Percentiles rank a stretch among this genome's conserved stretches.
These are phyloP conservation scores for Chionomys nivalis DNA, from an alignment of 2,113 vertebrate genomes.

Conservation along the genomic window DNA sequence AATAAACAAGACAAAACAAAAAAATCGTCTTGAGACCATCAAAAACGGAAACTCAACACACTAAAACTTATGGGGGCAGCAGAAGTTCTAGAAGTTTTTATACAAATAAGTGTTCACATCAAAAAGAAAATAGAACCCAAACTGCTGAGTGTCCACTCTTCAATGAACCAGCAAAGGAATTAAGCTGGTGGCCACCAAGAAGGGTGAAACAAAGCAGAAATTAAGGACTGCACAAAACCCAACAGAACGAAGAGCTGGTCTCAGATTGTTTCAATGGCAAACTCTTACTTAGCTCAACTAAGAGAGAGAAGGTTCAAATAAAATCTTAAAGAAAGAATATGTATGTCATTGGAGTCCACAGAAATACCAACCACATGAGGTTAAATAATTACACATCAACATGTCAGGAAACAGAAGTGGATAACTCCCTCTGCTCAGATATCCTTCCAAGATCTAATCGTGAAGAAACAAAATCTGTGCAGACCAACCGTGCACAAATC, in stretches of 20 bases:
- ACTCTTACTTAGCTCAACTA: neutral
- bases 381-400: neutral
- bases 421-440: neutral
- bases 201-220: neutral
- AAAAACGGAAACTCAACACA: neutral
- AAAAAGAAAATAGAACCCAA: too few species aligned
- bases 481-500: too few species aligned
- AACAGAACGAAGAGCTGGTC: neutral
- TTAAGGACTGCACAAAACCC: neutral
- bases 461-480: neutral
- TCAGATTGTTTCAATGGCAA: neutral
- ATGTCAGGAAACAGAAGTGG: neutral
- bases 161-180: neutral
- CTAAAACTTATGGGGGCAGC: neutral
- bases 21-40: neutral
- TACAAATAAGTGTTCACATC: neutral
- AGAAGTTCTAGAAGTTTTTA: neutral
- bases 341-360: neutral
- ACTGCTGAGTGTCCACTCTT: neutral
- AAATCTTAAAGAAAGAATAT: neutral
- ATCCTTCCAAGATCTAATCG: neutral
- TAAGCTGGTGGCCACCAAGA: neutral
- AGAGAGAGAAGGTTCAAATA: neutral
- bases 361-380: neutral
- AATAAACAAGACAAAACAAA: too few species aligned